Percentiles rank a stretch among this genome's conserved stretches.
phyloP scores from a whole-genome alignment of 2,888 invertebrate genomes.

The Tipula unca region DNA sequence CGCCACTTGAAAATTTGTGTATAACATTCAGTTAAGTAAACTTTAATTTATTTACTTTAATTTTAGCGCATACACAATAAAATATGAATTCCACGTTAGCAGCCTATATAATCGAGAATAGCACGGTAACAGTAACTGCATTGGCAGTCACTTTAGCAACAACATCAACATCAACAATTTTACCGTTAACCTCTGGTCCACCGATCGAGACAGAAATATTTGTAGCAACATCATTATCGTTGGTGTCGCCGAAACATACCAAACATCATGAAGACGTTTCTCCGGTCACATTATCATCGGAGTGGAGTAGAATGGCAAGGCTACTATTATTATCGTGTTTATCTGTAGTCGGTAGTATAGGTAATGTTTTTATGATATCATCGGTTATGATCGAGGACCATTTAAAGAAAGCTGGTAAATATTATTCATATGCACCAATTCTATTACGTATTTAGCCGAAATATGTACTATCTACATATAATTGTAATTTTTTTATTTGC shows the following conservation, averaged over 20 bases:
- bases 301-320: slow-evolving; percentile 60
- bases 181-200: background rate
- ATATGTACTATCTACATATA: background rate
- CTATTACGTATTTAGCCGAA: background rate
- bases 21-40: background rate
- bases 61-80: background rate
- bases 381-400: slow-evolving; percentile 64
- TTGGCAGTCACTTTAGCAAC: background rate
- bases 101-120: background rate
- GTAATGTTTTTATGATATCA: slow-evolving; percentile 69
- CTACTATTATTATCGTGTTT: slow-evolving; percentile 55
- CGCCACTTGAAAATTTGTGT: background rate
- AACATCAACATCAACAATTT: slow-evolving; percentile 14
- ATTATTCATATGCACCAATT: background rate
- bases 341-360: slow-evolving; percentile 58
- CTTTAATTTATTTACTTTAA: background rate
- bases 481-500: slow-evolving; percentile 26
- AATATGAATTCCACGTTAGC: background rate
- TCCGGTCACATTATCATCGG: slow-evolving; percentile 55
- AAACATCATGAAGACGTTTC: slow-evolving; percentile 38
- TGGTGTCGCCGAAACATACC: slow-evolving; percentile 14
- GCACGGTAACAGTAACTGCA: background rate
- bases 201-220: background rate
- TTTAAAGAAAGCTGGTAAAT: slow-evolving; percentile 54
- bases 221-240: slow-evolving; percentile 17